These are phyloP conservation scores for Pegoplata infirma DNA, from an alignment of 2,888 invertebrate genomes.

Conservation along the genomic window DNA sequence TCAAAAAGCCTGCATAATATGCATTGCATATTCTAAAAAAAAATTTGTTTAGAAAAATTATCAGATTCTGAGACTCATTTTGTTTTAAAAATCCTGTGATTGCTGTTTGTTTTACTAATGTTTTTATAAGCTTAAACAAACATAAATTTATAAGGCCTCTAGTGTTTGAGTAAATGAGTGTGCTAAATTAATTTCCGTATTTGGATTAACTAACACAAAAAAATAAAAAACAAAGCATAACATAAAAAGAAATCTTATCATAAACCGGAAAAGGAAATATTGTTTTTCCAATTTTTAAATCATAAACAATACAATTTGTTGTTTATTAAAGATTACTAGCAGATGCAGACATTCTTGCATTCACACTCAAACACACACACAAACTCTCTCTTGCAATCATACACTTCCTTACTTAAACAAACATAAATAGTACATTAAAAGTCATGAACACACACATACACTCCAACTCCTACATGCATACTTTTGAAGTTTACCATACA, in stretches of 20 bases:
- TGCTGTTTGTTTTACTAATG: too few species aligned
- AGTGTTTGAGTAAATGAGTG: background rate
- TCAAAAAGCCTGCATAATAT: too few species aligned
- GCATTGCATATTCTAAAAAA: too few species aligned
- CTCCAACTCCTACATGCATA: too few species aligned
- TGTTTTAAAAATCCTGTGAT: too few species aligned
- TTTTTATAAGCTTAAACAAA: too few species aligned
- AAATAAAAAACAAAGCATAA: too few species aligned
- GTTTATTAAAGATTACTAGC: too few species aligned
- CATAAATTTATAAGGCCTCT: too few species aligned
- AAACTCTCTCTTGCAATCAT: background rate
- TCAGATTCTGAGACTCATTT: too few species aligned
- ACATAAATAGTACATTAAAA: background rate
- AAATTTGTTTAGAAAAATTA: too few species aligned
- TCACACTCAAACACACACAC: background rate
- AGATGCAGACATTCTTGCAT: background rate
- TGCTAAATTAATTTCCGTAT: constrained; percentile 26
- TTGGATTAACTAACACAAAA: background rate
- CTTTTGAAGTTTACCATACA: too few species aligned
- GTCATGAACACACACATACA: background rate
- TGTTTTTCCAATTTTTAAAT: constrained; percentile 10
- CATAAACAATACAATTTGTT: constrained; percentile 7
- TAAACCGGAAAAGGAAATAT: constrained; percentile 19
- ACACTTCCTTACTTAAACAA: background rate
- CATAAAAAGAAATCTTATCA: background rate